Percentiles rank a stretch among this genome's conserved stretches.
Conservation (phyloP, 2,797 vertebrate species). For the Iguana delicatissima region DNA sequence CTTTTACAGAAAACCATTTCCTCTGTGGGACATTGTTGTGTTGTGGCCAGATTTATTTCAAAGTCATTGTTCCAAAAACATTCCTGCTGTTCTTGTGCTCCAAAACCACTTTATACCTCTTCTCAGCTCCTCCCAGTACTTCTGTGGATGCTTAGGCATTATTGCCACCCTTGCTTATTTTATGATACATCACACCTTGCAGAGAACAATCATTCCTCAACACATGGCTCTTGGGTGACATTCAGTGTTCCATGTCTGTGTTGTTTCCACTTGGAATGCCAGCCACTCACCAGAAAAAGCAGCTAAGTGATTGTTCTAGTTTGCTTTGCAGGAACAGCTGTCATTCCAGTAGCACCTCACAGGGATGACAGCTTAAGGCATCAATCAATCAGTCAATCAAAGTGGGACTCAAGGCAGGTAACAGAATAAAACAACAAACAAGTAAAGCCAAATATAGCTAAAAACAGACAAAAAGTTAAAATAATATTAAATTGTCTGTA, state of each 20-base stretch:
- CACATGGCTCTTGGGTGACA: neutral
- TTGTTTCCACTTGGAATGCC: slow-evolving; percentile 49
- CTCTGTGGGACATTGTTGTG: neutral
- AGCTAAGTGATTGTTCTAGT: slow-evolving; percentile 35
- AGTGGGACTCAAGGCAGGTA: no score
- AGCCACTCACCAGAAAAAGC: slow-evolving; percentile 38
- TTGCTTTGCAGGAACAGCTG: slow-evolving; percentile 48
- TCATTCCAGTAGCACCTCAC: slow-evolving; percentile 45
- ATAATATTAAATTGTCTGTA: no score
- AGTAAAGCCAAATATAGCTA: no score
- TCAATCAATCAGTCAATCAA: no score
- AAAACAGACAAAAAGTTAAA: no score
- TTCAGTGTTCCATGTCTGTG: neutral
- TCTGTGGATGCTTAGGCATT: neutral
- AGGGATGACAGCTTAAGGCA: slow-evolving; percentile 57
- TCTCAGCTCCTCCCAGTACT: neutral
- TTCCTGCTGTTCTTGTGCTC: neutral
- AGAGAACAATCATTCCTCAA: neutral
- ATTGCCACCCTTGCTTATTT: slow-evolving; percentile 9
- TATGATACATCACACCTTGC: slow-evolving; percentile 17
- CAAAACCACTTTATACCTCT: neutral
- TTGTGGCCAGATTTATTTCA: slow-evolving; percentile 14
- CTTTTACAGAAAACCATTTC: slow-evolving; percentile 18
- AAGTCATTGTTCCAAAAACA: neutral
- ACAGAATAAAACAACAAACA: no score